A percentile compares a stretch with the other conserved stretches of the same genome.
These are phyloP conservation scores for Pantala flavescens DNA, from an alignment of 1,140 invertebrate genomes.

Conservation along the genomic window DNA sequence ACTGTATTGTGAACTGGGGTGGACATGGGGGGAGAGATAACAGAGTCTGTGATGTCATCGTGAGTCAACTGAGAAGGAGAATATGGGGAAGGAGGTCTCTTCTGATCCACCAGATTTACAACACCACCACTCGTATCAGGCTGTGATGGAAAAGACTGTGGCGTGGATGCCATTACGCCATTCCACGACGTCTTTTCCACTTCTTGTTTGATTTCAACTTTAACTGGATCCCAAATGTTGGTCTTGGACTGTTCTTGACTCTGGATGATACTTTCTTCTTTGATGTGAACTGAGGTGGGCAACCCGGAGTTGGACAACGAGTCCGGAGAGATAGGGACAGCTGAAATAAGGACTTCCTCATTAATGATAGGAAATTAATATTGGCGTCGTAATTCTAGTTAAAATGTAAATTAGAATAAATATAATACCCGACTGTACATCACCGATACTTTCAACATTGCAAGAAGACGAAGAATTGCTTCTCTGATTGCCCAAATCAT, in stretches of 20 bases:
- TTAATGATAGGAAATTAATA: too few species aligned
- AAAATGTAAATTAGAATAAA: too few species aligned
- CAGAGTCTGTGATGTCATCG: constrained; percentile 11
- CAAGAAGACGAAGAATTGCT: not conserved
- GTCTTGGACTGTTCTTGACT: not conserved
- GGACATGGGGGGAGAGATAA: not conserved
- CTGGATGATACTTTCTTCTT: not conserved
- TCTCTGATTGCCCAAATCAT: not conserved
- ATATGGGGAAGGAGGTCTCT: constrained; percentile 21
- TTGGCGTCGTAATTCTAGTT: too few species aligned
- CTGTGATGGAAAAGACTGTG: not conserved
- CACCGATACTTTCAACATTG: not conserved
- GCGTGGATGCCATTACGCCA: not conserved
- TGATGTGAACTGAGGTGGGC: not conserved
- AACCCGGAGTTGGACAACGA: too few species aligned
- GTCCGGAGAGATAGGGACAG: too few species aligned
- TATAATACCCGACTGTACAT: not conserved
- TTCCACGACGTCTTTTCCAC: not conserved
- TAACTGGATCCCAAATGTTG: not conserved
- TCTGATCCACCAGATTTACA: not conserved
- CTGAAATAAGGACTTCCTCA: too few species aligned
- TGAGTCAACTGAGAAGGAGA: constrained; percentile 18
- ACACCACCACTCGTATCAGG: not conserved
- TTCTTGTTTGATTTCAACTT: not conserved
- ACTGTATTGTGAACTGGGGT: not conserved